Percentiles rank a stretch among this genome's conserved stretches.
phyloP scores from a whole-genome alignment of 1,140 invertebrate species.

The Plectrocnemia conspersa region DNA sequence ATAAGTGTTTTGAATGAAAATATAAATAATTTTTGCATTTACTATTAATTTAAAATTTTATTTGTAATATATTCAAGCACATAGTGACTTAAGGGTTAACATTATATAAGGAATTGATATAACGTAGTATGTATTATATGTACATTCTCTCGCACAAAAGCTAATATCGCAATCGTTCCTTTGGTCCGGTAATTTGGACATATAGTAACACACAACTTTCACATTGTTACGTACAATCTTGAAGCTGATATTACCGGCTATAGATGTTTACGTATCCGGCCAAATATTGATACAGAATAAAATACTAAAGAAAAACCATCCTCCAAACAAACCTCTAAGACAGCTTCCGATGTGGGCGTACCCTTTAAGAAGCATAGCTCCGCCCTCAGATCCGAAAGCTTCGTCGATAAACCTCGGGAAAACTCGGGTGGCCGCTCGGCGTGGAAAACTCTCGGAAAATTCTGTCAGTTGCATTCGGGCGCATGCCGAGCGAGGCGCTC shows the following conservation, averaged over 20 bases:
- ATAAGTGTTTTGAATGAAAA: too few species aligned
- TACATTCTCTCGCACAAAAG: neutral
- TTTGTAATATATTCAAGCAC: neutral
- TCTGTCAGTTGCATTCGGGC: conserved; percentile 29
- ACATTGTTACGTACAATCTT: too few species aligned
- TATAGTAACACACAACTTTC: too few species aligned
- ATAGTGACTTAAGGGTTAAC: too few species aligned
- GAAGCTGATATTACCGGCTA: too few species aligned
- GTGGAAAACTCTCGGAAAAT: conserved; percentile 26
- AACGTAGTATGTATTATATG: neutral
- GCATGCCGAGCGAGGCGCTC: conserved; percentile 8
- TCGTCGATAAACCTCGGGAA: conserved; percentile 18
- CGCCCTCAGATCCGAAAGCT: conserved; percentile 21
- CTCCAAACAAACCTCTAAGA: conserved; percentile 32
- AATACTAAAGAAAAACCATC: conserved; percentile 35
- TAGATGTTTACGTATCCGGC: conserved; percentile 19
- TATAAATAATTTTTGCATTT: neutral
- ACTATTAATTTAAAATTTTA: neutral
- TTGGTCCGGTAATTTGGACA: neutral
- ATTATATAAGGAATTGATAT: too few species aligned
- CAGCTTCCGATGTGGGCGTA: conserved; percentile 28
- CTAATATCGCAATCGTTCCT: neutral
- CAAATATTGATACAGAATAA: conserved; percentile 28
- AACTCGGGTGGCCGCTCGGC: conserved; percentile 4
- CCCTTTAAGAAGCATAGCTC: conserved; percentile 11